These are phyloP conservation scores for Drosophila gunungcola DNA, from an alignment of 1,140 invertebrate species.

Conservation along the genomic window DNA sequence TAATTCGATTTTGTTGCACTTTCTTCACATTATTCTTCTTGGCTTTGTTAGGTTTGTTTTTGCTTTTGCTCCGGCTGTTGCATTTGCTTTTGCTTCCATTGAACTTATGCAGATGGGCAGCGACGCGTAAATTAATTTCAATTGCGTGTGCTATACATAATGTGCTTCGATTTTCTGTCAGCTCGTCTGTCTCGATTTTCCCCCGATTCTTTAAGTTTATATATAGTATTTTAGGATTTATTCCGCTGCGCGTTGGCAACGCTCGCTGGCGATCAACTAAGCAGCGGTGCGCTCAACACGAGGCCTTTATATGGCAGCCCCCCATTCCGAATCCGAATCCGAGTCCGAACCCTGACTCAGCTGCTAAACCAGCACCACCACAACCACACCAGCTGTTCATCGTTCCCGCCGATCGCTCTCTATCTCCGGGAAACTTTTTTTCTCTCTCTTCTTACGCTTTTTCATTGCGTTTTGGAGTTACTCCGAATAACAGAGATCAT, in stretches of 20 bases:
- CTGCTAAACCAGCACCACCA: too few species aligned
- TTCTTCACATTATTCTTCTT: conserved; percentile 40
- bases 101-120: conserved; percentile 74
- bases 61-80: conserved; percentile 24
- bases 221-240: background rate
- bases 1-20: conserved; percentile 37
- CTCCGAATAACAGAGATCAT: too few species aligned
- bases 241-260: conserved; percentile 39
- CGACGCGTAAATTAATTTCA: conserved; percentile 75
- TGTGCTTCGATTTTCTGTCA: conserved; percentile 54
- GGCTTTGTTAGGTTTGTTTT: conserved; percentile 1
- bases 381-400: conserved; percentile 29
- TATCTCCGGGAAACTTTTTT: conserved; percentile 10
- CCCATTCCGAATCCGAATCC: conserved; percentile 11
- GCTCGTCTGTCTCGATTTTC: background rate
- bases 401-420: conserved; percentile 6
- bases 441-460: conserved; percentile 36
- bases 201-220: conserved; percentile 11
- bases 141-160: conserved; percentile 64
- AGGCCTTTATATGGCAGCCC: conserved; percentile 50
- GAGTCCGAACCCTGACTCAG: conserved; percentile 41
- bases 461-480: conserved; percentile 13
- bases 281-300: conserved; percentile 47
- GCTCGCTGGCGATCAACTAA: conserved; percentile 65
- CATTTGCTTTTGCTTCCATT: conserved; percentile 55